Evolutionary conservation across 2,113 vertebrate species (phyloP).

Genomic region (Macquaria ambigua): DNA sequence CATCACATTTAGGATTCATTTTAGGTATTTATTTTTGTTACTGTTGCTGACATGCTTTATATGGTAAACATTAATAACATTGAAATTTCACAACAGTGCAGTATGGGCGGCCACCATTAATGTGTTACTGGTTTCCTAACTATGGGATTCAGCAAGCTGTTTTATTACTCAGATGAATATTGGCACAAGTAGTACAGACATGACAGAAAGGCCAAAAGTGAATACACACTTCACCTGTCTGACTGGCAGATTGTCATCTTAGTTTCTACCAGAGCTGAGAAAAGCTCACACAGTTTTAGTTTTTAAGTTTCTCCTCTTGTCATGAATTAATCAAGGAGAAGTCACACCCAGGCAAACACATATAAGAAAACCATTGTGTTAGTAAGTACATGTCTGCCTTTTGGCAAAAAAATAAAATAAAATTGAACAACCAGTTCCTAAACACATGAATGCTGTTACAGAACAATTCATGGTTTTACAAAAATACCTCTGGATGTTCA

Average conservation of each 20-base stretch:
- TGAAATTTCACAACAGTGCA: slow-evolving; percentile 64
- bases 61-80: slow-evolving; percentile 73
- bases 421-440: slow-evolving; percentile 27
- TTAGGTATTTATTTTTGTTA: slow-evolving; percentile 67
- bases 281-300: slow-evolving; percentile 12
- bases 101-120: slow-evolving; percentile 37
- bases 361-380: slow-evolving; percentile 16
- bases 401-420: slow-evolving; percentile 6
- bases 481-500: slow-evolving; percentile 67
- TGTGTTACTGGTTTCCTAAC: slow-evolving; percentile 28
- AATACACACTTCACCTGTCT: slow-evolving; percentile 41
- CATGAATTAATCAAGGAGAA: background rate
- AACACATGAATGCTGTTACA: slow-evolving; percentile 57
- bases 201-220: slow-evolving; percentile 49
- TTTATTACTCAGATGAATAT: slow-evolving; percentile 30
- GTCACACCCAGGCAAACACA: slow-evolving; percentile 42
- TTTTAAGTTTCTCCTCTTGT: slow-evolving; percentile 15
- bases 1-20: slow-evolving; percentile 7
- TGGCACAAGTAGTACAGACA: slow-evolving; percentile 57
- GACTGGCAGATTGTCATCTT: slow-evolving; percentile 54
- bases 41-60: slow-evolving; percentile 70
- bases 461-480: slow-evolving; percentile 71
- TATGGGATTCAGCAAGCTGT: slow-evolving; percentile 35
- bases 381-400: slow-evolving; percentile 31
- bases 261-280: slow-evolving; percentile 43